Base-by-base conservation (phyloP, 2,888 invertebrate genomes). In the Drosophila lacicola region DNA sequence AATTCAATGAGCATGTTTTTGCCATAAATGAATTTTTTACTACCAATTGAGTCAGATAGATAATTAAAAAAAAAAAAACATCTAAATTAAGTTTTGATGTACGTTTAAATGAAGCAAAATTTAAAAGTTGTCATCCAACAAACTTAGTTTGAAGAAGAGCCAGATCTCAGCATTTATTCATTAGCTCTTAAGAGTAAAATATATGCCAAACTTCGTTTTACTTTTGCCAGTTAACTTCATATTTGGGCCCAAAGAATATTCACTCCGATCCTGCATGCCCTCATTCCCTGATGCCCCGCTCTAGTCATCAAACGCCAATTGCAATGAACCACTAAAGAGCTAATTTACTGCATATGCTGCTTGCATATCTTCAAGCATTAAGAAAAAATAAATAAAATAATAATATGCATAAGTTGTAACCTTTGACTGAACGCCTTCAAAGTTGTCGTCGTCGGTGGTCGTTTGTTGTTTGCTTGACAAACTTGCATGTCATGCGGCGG, bases 401-500 rank as follows among this genome's bases (percentile, higher is more conserved):
- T 29, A 47, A 6, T 34, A 14, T 36, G 19, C 42, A 29, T 14
- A 17, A 37, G 21, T 9, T 45, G 39, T 25, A 69, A 62, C 64
- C 65, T 62, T 37, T 60, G 60, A 42, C 46, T 62, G 45, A 50
- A 37, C 39, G 61, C 11, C 53, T 55, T 42, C 14, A 21, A 17
- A 50, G 49, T 14, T 14, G 49, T 14, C 76, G 19, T 51, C 78
- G 71, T 49, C 46, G 80, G 81, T 80, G 81, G 80, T 80, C 67
- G 58, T 57, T 56, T 41, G 55, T 44, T 54, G 54, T 45, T 10
- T 10, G 57, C 37, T 53, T 67, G 50, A 54, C 66, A 89, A 81
- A 81, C 63, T 68, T 83, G 72, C 85, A 83, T 78, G 85, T 87
- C 87, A 87, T 83, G 81, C 66, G 34, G 39, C 41, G 51, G 34